Conservation (phyloP, 2,888 invertebrate species). For the Adelognathus sp. region DNA sequence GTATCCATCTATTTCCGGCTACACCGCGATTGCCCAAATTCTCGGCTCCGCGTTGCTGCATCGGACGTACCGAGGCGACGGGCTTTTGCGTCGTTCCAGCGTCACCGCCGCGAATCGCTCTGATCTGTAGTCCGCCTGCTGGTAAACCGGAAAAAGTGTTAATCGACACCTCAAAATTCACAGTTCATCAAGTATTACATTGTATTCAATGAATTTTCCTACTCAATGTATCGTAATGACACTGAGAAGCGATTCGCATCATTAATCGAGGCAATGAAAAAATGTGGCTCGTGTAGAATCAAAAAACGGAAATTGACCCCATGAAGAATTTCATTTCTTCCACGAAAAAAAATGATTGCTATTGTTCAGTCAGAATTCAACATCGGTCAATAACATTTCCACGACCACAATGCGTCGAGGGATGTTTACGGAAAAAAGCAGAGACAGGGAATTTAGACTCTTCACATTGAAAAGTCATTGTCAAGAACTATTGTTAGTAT, state of each 20-base stretch:
- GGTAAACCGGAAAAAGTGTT: constrained; percentile 35
- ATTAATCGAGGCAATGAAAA: too few species aligned
- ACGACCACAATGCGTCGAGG: too few species aligned
- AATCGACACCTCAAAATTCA: neutral
- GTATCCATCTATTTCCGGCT: constrained; percentile 87
- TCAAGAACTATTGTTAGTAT: too few species aligned
- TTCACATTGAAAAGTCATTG: too few species aligned
- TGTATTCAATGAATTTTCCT: too few species aligned
- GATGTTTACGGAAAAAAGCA: too few species aligned
- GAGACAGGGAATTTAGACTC: too few species aligned
- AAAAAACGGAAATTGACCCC: neutral
- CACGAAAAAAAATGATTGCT: too few species aligned
- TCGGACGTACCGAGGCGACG: constrained; percentile 89
- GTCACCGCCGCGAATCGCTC: constrained; percentile 84
- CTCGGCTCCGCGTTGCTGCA: constrained; percentile 84
- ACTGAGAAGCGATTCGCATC: too few species aligned
- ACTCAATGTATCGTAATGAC: too few species aligned
- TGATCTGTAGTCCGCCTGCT: constrained; percentile 82
- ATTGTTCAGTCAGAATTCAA: neutral
- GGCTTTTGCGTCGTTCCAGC: constrained; percentile 86
- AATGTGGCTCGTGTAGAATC: too few species aligned
- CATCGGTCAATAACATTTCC: neutral
- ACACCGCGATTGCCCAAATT: constrained; percentile 82
- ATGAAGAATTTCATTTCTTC: neutral
- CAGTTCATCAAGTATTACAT: neutral